Evolutionary conservation across 2,113 vertebrate genomes (phyloP).

Genomic region (Xerus inauris): DNA sequence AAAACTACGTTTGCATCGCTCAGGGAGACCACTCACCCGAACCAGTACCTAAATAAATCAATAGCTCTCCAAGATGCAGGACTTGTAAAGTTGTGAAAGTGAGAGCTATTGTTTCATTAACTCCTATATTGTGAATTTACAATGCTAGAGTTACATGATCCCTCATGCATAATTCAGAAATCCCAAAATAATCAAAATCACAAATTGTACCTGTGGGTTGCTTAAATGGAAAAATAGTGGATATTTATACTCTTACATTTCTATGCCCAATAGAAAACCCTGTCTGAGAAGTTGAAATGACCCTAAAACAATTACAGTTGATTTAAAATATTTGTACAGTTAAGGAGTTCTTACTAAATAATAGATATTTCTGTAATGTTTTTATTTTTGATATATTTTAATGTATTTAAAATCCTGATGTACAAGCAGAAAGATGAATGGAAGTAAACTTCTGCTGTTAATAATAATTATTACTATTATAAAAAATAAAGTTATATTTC

Average conservation of each 20-base stretch:
- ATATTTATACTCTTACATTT: not conserved
- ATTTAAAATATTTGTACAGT: not conserved
- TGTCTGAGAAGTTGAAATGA: not conserved
- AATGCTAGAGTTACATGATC: not conserved
- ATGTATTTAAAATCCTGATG: not conserved
- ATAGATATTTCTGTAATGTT: not conserved
- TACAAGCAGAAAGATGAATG: not conserved
- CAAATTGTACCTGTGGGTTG: not conserved
- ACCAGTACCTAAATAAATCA: not conserved
- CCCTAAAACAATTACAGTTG: not conserved
- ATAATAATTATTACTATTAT: not conserved
- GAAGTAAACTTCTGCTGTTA: not conserved
- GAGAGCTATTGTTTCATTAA: not conserved
- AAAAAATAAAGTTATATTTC: not conserved
- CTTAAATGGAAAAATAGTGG: not conserved
- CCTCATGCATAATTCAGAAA: not conserved
- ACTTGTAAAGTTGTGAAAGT: not conserved
- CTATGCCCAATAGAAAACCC: rapidly evolving
- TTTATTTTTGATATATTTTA: not conserved
- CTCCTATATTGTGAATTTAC: not conserved
- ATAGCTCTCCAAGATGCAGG: not conserved
- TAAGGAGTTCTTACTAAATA: not conserved
- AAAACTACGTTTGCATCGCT: not conserved
- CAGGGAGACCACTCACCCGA: not conserved
- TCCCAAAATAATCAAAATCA: not conserved